Evolutionary conservation across 2,888 invertebrate genomes (phyloP), one percentile per base, ranked within the genome.

Genomic region (Disparrhopalites patrizii): DNA sequence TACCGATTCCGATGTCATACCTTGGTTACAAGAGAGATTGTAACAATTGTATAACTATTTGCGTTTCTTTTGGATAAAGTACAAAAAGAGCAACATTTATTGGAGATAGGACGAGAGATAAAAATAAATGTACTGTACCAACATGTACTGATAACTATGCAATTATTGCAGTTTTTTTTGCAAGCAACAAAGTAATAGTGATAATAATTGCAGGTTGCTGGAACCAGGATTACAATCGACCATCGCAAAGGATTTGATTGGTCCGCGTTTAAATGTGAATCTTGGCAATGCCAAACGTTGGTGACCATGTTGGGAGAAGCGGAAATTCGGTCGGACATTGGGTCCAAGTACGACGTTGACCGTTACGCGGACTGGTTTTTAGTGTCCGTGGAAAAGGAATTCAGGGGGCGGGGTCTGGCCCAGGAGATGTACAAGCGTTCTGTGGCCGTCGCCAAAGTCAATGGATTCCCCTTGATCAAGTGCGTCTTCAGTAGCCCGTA

Each of bases 401-500:
- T 57, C 38, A 33, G 68, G 2, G 23, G 43, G 8, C 57, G 38
- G 2, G 65, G 68, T 1, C 62, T 68, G 27, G 68, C 56, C 1
- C 36, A 62, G 3, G 68, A 68, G 31, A 28, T 68, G 27, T 68
- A 68, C 47, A 47, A 27, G 15, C n/a, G 68, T 10, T 65, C 65
- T 10, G 15, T 65, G 3, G 27, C 5, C 15, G 18, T 65, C 0
- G 25, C 56, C 36, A 47, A 52, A 30, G 51, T 30, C 8, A 27
- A 52, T 2, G 51, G 52, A 1, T 65, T 55, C 28, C 31, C 47
- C 15, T n/a, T 65, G 18, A 25, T 51, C 8, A 57, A 65, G 52
- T 61, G 65, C 27, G n/a, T 62, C 1, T 65, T 68, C 30, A 43
- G 65, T 20, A 68, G 65, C 57, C 68, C 68, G 10, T 62, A 54